Base-by-base conservation (phyloP, 2,797 vertebrate genomes). In the Oryzias sinensis region DNA sequence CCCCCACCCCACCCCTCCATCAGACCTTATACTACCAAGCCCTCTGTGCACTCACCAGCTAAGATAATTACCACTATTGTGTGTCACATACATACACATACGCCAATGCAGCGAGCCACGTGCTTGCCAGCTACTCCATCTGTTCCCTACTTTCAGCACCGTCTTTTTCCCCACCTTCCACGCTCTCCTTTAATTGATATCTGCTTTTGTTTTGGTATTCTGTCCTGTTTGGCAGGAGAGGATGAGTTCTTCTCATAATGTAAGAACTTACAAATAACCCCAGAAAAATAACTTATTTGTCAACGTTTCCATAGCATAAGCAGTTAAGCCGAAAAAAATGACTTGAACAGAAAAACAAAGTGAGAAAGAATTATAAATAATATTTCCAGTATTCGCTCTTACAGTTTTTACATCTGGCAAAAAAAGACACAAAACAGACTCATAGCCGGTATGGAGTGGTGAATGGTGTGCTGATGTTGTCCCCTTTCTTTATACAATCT, bases 31-130 rank as follows among this genome's bases (percentile, higher is more conserved):
- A 82, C 84, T 86, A 81, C 84, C 85, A 86, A 86, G 83, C 87
- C 79, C 85, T 81, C 81, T 79, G 77, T 86, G 83, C 78, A 77
- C 85, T 87, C 88, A 87, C 78, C 63, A 50, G 83, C 89, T 82
- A 85, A 89, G 85, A 92, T 91, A 92, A 93, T 91, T 90, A 91
- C 88, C 89, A 86, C 87, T 87, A 90, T 91, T 92, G 91, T 92
- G 85, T 82, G 79, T 77, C 71, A 69, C 83, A 76, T 63, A 59
- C 79, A 72, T 48, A 80, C 80, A 80, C 80, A 68, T 49, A 64
- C 65, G 76, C 56, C 57, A 74, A 81, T 81, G 79, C 68, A 86
- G 81, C 81, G 79, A 81, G 77, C 81, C 79, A 83, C 75, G 70
- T 81, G 79, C 65, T 78, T 83, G 81, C 81, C 85, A 89, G 80